A percentile compares a stretch with the other conserved stretches of the same genome.
These are phyloP conservation scores for Scaptomyza polygonia DNA, from an alignment of 2,888 invertebrate species.

Conservation along the genomic window DNA sequence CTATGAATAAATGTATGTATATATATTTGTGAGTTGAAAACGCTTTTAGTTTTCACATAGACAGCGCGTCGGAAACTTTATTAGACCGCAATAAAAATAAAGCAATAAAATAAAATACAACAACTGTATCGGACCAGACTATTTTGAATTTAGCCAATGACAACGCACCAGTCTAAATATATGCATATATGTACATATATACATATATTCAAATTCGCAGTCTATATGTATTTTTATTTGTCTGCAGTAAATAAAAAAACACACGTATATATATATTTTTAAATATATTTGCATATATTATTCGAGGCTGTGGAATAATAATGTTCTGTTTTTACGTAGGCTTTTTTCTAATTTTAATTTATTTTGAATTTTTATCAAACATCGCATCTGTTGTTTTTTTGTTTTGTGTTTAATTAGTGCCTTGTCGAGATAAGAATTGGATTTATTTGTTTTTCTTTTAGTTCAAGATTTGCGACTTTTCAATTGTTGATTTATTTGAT, in stretches of 20 bases:
- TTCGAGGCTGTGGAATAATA: slow-evolving; percentile 2
- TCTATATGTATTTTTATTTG: not conserved
- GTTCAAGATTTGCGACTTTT: not conserved
- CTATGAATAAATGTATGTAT: not conserved
- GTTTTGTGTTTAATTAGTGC: not conserved
- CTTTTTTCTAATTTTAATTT: slow-evolving; percentile 15
- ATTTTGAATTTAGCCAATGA: slow-evolving; percentile 40
- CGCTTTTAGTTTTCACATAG: slow-evolving; percentile 27
- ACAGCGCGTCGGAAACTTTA: slow-evolving; percentile 68
- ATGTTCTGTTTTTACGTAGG: slow-evolving; percentile 19
- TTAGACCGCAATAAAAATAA: slow-evolving; percentile 52
- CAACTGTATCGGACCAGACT: not conserved
- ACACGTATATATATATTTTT: slow-evolving; percentile 2
- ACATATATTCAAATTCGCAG: slow-evolving; percentile 1
- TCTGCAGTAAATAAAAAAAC: slow-evolving; percentile 11
- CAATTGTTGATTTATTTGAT: slow-evolving; percentile 1
- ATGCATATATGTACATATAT: not conserved
- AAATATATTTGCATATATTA: slow-evolving; percentile 46
- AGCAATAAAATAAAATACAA: slow-evolving; percentile 11
- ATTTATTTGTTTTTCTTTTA: not conserved
- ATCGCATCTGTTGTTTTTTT: not conserved
- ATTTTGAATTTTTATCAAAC: too few relatives aligned
- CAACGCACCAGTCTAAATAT: slow-evolving; percentile 42
- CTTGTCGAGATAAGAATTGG: not conserved
- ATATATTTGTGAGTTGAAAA: not conserved